Base-by-base conservation (phyloP, 2,113 vertebrate genomes). In the Chlorodrepanis virens region DNA sequence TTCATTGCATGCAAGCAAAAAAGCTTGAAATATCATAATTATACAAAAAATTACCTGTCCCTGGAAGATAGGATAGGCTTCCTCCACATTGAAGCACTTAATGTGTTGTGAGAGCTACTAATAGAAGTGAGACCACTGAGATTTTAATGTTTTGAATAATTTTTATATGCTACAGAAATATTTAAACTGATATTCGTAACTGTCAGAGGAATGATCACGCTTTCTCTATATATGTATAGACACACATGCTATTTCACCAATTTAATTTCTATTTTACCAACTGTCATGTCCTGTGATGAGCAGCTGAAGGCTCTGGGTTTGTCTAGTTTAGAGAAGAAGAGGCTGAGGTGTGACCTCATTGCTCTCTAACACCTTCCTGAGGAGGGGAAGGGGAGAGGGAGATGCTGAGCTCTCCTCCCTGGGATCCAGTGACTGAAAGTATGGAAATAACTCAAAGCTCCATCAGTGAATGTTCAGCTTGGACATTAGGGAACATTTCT, bases 361-460 rank as follows among this genome's bases (percentile, higher is more conserved):
- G 20, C 8, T 75, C 14, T 71, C 13, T 47, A 16, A 18, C 20
- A 61, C 5, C 42, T 57, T 63, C 19, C 37, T 49, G 42, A 63
- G 37, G 13, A 76, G n/a, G 20, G 16, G 4, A 70, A n/a, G 14
- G 6, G 11, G 12, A 20, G 24, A 50, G 3, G 39, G 23, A 56
- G 5, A 12, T 56, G 17, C 6, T 82, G 65, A 60, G 1, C n/a
- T 23, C 16, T n/a, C 9, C 33, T 84, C 7, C 15, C 49, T 39
- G 27, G 40, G 1, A 39, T 78, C 19, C 49, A 39, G 10, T 25
- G 5, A 2, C 3, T 76, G 14, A 8, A 45, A 1, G 1, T 0
- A 0, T 31, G 22, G 17, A 28, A 74, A 65, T 20, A 23, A 39
- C 12, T 68, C 54, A 54, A 23, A 81, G 12, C 10, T 39, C 2